These are phyloP conservation scores for Nyctibius bracteatus DNA, from an alignment of 2,113 vertebrate genomes.

Conservation along the genomic window DNA sequence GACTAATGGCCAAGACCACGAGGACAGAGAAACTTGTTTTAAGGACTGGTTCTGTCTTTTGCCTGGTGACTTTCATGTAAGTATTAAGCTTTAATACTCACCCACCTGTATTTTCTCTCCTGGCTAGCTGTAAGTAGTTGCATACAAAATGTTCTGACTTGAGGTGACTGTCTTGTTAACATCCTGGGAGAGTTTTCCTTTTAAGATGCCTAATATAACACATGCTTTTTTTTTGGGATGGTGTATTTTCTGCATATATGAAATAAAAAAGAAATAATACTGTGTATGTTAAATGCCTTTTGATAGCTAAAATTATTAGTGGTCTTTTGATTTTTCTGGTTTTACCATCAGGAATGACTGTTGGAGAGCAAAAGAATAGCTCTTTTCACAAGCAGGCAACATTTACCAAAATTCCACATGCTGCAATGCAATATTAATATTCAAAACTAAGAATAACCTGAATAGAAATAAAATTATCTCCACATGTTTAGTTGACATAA, in stretches of 20 bases:
- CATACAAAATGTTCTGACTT: neutral
- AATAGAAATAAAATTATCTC: neutral
- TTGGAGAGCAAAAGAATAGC: neutral
- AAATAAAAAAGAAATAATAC: neutral
- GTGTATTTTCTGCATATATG: neutral
- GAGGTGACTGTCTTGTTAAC: neutral
- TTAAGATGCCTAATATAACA: neutral
- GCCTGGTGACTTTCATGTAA: neutral
- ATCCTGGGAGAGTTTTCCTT: neutral
- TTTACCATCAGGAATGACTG: neutral
- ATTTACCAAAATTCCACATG: neutral
- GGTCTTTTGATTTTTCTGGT: neutral
- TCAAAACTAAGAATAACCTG: neutral
- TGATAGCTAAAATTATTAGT: neutral
- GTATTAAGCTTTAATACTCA: neutral
- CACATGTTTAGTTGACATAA: neutral
- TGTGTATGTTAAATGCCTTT: neutral
- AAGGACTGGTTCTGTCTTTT: neutral
- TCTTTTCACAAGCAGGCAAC: neutral
- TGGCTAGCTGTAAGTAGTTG: neutral
- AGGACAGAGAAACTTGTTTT: neutral
- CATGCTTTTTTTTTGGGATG: neutral
- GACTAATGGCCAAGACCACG: neutral
- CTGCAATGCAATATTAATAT: neutral
- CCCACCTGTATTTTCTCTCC: neutral